A percentile compares a stretch with the other conserved stretches of the same genome.
Evolutionary conservation across 2,797 vertebrate genomes (phyloP).

Genomic region (Sebastes aleutianus): DNA sequence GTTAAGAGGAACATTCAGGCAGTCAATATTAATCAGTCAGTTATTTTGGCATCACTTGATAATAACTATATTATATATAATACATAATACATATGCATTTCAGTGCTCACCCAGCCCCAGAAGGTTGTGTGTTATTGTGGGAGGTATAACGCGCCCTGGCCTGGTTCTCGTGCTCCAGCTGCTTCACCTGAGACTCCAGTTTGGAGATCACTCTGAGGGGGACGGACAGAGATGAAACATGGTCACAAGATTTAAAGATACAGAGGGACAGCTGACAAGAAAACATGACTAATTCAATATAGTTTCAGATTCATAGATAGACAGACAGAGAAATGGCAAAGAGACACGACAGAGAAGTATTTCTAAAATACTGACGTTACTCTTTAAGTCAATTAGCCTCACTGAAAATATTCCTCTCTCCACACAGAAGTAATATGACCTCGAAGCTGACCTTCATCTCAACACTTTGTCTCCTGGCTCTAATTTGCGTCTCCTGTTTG

Average conservation of each 20-base stretch:
- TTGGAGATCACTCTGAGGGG: slow-evolving; percentile 86
- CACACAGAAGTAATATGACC: background rate
- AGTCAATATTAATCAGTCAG: background rate
- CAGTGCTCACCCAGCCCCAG: slow-evolving; percentile 82
- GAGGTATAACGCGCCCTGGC: slow-evolving; percentile 78
- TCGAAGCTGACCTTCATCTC: background rate
- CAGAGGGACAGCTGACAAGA: background rate
- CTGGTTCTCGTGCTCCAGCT: slow-evolving; percentile 91
- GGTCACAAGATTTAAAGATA: background rate
- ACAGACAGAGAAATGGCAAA: too few species aligned
- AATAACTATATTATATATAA: background rate
- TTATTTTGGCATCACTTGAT: background rate
- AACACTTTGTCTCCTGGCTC: background rate
- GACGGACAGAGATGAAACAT: slow-evolving; percentile 15
- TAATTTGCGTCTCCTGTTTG: background rate
- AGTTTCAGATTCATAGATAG: too few species aligned
- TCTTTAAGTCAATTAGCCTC: background rate
- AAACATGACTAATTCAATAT: background rate
- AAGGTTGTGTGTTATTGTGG: slow-evolving; percentile 75
- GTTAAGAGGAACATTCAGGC: fast-evolving
- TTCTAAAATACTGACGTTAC: background rate
- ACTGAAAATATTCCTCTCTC: background rate
- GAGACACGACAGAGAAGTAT: too few species aligned
- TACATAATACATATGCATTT: too few species aligned
- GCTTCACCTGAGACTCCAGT: slow-evolving; percentile 94